Base-by-base conservation (phyloP, 2,113 vertebrate species). In the Telmatochromis sp. region DNA sequence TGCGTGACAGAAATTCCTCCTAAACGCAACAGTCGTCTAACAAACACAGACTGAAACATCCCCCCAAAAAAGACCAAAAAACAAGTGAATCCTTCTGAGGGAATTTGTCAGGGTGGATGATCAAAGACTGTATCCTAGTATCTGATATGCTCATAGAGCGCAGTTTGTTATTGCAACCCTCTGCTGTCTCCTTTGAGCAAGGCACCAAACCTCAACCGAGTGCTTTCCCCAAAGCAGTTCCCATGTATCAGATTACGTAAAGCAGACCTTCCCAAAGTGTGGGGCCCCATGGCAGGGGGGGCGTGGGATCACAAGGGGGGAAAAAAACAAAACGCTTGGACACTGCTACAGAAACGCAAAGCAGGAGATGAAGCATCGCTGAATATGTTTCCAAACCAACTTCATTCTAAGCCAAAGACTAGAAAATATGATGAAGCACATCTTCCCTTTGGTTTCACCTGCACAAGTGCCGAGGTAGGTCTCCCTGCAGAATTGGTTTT, bases 21-120 rank as follows among this genome's bases (percentile, higher is more conserved):
- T 19, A 55, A 85, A 91, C 51, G 65, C 78, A 88, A 91, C 82
- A 84, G 50, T 68, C 45, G 12, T 54, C 71, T 81, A 87, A 87
- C 8, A 87, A 85, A 89, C 85, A 89, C 81, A 89, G 81, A 83
- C 26, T n/a, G 47, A 80, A 68, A 50, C 12, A 5, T 19, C 15
- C 75, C 45, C n/a, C 21, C 55, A 26, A 79, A 84, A 82, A 42
- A 58, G 58, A 87, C 55, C 71, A 35, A 51, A 89, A 83, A 85
- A 19, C 28, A 57, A 55, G 19, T 68, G 35, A 78, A 73, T 58
- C 78, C 55, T 42, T 79, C 83, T 65, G 58, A 71, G 42, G 57
- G 13, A 87, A 85, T 90, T 81, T 92, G 80, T 89, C 85, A 71
- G 37, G 7, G 26, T 80, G 28, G 13, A 31, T 51, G 53, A 87